Conservation (phyloP, 2,113 vertebrate genomes). For the Marmota monax region DNA sequence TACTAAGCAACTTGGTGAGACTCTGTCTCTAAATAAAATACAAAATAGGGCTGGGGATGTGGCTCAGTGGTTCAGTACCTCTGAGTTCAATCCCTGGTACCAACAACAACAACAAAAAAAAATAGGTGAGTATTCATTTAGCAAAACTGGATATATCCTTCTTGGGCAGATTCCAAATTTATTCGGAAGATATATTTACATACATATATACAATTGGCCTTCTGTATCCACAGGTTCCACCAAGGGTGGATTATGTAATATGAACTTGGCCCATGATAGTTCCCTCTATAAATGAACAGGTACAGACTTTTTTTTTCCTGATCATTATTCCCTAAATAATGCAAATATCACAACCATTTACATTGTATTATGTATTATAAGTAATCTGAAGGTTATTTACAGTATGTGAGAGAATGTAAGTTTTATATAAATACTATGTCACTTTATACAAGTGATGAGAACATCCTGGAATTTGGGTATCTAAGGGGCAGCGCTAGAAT, state of each 20-base stretch:
- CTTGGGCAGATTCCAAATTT: not conserved
- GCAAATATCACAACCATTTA: not conserved
- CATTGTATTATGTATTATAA: not conserved
- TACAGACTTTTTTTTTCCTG: no score
- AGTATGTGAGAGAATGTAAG: not conserved
- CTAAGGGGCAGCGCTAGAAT: not conserved
- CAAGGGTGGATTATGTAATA: not conserved
- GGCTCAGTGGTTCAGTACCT: no score
- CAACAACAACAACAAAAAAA: no score
- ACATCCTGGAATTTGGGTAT: not conserved
- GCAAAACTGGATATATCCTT: not conserved
- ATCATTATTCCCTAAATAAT: not conserved
- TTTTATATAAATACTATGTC: not conserved
- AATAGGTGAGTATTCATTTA: not conserved
- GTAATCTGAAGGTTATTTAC: not conserved
- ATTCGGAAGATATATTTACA: not conserved
- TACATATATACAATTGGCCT: not conserved
- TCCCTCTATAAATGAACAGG: not conserved
- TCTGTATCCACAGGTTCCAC: no score
- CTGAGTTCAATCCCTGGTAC: no score
- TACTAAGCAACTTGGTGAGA: no score
- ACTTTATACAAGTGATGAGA: not conserved
- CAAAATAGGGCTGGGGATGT: no score
- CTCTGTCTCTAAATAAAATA: no score
- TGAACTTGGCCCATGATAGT: not conserved